These are phyloP conservation scores for Drosophila setosimentum DNA, from an alignment of 2,888 invertebrate species.

Conservation along the genomic window DNA sequence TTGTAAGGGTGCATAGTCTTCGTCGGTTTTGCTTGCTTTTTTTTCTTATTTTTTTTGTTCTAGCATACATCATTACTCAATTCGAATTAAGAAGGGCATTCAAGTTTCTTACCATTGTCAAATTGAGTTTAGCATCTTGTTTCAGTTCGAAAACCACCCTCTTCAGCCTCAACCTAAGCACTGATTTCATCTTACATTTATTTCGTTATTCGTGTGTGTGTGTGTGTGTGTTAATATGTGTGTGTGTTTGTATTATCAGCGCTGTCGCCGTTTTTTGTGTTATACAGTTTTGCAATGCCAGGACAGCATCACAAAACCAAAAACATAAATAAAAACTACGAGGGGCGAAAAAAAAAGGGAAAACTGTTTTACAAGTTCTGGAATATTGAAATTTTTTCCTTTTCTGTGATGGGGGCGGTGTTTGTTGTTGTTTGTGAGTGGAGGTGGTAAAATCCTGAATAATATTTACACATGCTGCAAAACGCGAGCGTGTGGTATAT, in stretches of 20 bases:
- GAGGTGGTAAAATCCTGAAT: constrained; percentile 53
- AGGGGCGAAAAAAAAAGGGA: constrained; percentile 6
- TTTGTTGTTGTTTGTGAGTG: constrained; percentile 10
- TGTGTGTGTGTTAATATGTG: background rate
- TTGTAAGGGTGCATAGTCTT: background rate
- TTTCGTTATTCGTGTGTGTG: constrained; percentile 1
- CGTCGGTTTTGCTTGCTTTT: background rate
- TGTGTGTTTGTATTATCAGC: constrained; percentile 44
- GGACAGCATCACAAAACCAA: constrained; percentile 4
- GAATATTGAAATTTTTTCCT: constrained; percentile 5
- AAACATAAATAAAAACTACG: constrained; percentile 17
- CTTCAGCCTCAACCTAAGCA: constrained; percentile 10
- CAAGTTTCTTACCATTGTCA: constrained; percentile 14
- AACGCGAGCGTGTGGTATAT: constrained; percentile 43
- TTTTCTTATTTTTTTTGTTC: background rate
- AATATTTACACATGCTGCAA: constrained; percentile 56
- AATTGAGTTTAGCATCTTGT: constrained; percentile 13
- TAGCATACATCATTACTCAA: background rate
- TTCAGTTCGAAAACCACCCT: constrained; percentile 17
- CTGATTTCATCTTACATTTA: constrained; percentile 38
- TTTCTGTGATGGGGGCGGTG: background rate
- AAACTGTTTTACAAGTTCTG: constrained; percentile 58
- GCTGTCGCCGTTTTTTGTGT: constrained; percentile 65
- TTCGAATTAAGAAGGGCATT: constrained; percentile 16
- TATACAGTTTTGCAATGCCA: constrained; percentile 37